Evolutionary conservation across 1,140 invertebrate genomes (phyloP), one percentile per base, ranked within the genome.

Genomic region (Oryctes rhinoceros): DNA sequence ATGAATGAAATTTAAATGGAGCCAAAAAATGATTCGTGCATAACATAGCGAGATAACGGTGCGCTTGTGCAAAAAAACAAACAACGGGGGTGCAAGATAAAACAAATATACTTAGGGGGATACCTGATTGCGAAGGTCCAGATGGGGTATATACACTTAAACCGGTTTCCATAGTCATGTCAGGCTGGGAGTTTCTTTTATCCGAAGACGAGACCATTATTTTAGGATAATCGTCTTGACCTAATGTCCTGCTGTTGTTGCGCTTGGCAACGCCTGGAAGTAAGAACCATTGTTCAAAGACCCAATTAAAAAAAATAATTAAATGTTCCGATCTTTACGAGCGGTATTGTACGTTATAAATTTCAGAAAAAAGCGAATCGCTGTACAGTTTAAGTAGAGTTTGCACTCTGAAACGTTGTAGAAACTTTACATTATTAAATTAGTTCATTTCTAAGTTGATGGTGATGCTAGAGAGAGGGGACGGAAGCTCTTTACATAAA

Each of bases 61-160:
- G 67, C 39, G 39, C 5, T 44, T 44, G 39, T 44, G 39, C 18
- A 80, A 59, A 37, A 76, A 80, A 59, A 49, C 44, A 59, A 48
- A 77, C 24, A 59, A 76, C 20, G 37, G 44, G 30, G 7, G 44
- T 76, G 35, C 37, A 76, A 62, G 30, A 39, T 62, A 35, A 53
- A 65, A 30, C 30, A 53, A 18, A 79, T n/a, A 37, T 76, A 20
- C 37, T 18, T 13, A 35, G 20, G 65, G 65, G 20, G 30, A 62
- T 84, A 84, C 83, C 83, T 84, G 83, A 84, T 84, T 78, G 80
- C 49, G 76, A 79, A 71, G 83, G 83, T 74, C 80, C 81, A 30
- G 83, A 76, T 24, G 82, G 83, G 39, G 82, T 82, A 79, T 78
- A 80, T 47, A 80, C 49, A 71, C 82, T 80, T n/a, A 81, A 79